Evolutionary conservation across 2,113 vertebrate species (phyloP), one percentile per base, ranked within the genome.

Genomic region (Pollachius pollachius): DNA sequence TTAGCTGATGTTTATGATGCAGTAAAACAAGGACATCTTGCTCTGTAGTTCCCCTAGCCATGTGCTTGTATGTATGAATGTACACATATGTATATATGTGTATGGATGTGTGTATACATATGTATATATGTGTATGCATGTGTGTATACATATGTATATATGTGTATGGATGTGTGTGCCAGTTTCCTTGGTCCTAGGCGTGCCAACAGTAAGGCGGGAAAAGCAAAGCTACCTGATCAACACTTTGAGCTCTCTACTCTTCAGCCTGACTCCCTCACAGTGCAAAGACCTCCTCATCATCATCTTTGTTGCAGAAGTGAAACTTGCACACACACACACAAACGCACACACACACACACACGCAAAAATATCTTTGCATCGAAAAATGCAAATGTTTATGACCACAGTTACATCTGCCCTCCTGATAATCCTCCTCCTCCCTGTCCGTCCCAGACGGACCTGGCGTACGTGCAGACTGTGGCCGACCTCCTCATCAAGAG

Each of bases 241-340:
- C 71, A 96, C 95, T 0, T 71, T 98, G 74, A 83, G 71, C 63
- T 97, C 94, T 21, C 60, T 98, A 6, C 70, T 97, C 54, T 91
- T 71, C 1, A 82, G 88, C 52, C 87, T 97, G 64, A 88, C 91
- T 2, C 64, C 79, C 3, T 41, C 85, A 0, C 89, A 97, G 67
- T 85, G 87, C 76, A 60, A 72, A 0, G 92, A 97, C 67, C 91
- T 91, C 0, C 13, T 97, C 60, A 91, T 97, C 73, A 83, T 98
- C 4, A 4, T 98, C 80, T 93, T 95, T n/a, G 69, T 98, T 16
- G 93, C 94, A 3, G 96, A 98, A 88, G 96, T 98, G 67, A 19
- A 25, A 48, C 41, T 2, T 48, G 41, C 41, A 48, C 30, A 34
- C 30, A 34, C 4, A 34, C 30, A 5, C 30, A 34, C 30, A 34